These are phyloP conservation scores for Platyura marginata DNA, from an alignment of 1,140 invertebrate species.

Conservation along the genomic window DNA sequence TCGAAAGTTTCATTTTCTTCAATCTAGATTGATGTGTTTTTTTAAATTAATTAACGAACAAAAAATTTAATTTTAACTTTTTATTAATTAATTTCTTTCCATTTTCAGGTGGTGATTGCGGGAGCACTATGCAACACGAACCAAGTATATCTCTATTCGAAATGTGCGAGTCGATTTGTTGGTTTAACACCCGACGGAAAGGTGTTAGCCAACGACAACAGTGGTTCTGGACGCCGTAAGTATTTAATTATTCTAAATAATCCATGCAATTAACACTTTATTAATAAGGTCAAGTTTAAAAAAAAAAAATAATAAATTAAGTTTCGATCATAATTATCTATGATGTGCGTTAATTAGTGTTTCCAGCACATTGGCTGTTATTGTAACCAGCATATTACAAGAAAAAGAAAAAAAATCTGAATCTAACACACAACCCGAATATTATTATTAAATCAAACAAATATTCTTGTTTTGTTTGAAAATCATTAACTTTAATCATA, in stretches of 20 bases:
- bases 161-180: constrained; percentile 1
- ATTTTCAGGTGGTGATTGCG: constrained; percentile 1
- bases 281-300: not conserved
- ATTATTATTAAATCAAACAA: not conserved
- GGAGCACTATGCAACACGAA: not conserved
- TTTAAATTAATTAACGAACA: too few species aligned
- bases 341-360: too few species aligned
- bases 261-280: too few species aligned
- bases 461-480: not conserved
- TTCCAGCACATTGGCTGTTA: too few species aligned
- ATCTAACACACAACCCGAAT: not conserved
- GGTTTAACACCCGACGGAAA: not conserved
- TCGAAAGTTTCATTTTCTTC: too few species aligned
- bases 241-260: too few species aligned
- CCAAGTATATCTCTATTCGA: constrained; percentile 1
- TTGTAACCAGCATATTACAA: too few species aligned
- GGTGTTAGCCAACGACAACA: not conserved
- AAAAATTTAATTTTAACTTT: too few species aligned
- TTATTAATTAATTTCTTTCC: too few species aligned
- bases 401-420: too few species aligned
- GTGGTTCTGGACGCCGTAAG: not conserved
- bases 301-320: not conserved
- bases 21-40: too few species aligned
- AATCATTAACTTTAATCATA: not conserved
- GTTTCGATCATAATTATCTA: too few species aligned